Percentiles rank a stretch among this genome's conserved stretches.
Evolutionary conservation across 1,140 invertebrate species (phyloP).

Genomic region (Drosophila sp.): DNA sequence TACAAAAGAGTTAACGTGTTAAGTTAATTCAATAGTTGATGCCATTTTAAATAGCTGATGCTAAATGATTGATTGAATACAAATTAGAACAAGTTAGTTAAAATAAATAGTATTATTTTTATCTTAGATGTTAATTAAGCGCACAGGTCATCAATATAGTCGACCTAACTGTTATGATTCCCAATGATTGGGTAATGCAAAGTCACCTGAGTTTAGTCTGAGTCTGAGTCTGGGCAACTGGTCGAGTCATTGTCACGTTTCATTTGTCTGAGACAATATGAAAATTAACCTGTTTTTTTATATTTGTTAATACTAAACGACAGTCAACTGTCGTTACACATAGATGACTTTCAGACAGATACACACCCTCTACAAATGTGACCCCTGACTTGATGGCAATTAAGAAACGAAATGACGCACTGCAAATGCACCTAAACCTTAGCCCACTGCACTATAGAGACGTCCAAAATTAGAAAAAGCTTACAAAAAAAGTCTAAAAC

Average conservation of each 20-base stretch:
- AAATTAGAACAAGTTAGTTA: conserved; percentile 4
- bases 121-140: conserved; percentile 1
- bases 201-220: neutral
- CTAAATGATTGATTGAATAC: neutral
- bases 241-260: conserved; percentile 65
- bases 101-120: conserved; percentile 3
- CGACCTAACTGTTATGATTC: neutral
- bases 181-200: conserved; percentile 4
- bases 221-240: neutral
- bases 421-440: neutral
- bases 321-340: conserved; percentile 44
- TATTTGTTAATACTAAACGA: conserved; percentile 10
- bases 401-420: conserved; percentile 50
- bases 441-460: too few relatives aligned
- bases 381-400: conserved; percentile 37
- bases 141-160: conserved; percentile 4
- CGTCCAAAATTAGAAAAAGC: neutral
- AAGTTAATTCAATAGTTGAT: neutral
- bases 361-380: conserved; percentile 17
- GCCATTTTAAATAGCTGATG: neutral
- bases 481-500: neutral
- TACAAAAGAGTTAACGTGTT: neutral
- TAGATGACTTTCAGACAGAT: conserved; percentile 16
- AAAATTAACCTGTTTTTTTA: conserved; percentile 47
- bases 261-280: conserved; percentile 24